These are phyloP conservation scores for Silurus meridionalis DNA, from an alignment of 2,113 vertebrate genomes.

Conservation along the genomic window DNA sequence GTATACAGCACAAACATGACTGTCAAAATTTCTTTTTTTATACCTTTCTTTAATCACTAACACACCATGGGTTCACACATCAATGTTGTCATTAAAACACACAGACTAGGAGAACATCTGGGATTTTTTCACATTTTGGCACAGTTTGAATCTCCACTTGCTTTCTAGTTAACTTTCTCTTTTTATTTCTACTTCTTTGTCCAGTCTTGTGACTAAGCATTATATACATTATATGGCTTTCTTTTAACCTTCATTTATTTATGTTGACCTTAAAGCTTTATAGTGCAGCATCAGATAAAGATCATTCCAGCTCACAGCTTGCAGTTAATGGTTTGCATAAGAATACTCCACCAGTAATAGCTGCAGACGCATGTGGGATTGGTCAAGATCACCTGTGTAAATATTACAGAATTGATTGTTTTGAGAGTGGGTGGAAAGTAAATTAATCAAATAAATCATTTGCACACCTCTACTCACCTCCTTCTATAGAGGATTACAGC, in stretches of 20 bases:
- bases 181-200: background rate
- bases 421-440: background rate
- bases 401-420: background rate
- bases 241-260: background rate
- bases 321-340: background rate
- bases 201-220: background rate
- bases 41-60: background rate
- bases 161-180: background rate
- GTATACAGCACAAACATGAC: background rate
- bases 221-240: background rate
- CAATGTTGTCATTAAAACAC: background rate
- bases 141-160: background rate
- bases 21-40: background rate
- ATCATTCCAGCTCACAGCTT: background rate
- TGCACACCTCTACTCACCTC: background rate
- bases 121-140: background rate
- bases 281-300: background rate
- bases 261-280: background rate
- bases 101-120: background rate
- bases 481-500: background rate
- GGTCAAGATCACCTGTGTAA: background rate
- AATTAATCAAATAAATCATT: background rate
- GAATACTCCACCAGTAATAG: background rate
- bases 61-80: background rate
- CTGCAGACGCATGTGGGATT: background rate